phyloP scores from a whole-genome alignment of 2,113 vertebrate species.

The Pluvialis apricaria region DNA sequence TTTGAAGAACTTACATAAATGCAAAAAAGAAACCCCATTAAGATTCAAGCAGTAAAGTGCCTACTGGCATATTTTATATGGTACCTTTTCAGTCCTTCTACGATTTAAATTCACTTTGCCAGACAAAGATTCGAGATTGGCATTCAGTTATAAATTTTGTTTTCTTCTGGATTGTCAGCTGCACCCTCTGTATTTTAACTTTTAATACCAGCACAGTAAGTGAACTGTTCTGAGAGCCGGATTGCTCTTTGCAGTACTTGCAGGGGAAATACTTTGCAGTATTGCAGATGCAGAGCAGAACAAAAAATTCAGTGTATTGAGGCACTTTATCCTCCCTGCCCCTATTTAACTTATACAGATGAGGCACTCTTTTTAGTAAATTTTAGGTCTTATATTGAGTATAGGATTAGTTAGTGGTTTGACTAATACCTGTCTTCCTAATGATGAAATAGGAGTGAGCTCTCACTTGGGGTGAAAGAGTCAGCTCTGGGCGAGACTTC shows the following conservation, averaged over 20 bases:
- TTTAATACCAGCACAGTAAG: not conserved
- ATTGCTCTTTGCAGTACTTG: too few species aligned
- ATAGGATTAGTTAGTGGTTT: not conserved
- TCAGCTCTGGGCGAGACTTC: not conserved
- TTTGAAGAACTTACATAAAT: slow-evolving; percentile 64
- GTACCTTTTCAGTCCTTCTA: slow-evolving; percentile 3
- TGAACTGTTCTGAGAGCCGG: not conserved
- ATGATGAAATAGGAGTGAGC: not conserved
- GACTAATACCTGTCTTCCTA: not conserved
- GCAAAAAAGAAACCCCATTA: slow-evolving; percentile 46
- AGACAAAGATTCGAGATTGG: slow-evolving; percentile 20
- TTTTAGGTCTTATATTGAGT: not conserved
- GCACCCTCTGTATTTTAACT: slow-evolving; percentile 38
- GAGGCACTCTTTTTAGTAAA: not conserved
- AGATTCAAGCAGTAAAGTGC: slow-evolving; percentile 55
- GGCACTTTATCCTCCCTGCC: not conserved
- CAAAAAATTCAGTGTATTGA: not conserved
- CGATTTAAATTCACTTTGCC: slow-evolving; percentile 45
- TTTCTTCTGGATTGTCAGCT: slow-evolving; percentile 35
- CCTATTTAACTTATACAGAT: not conserved
- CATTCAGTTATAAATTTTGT: slow-evolving; percentile 34
- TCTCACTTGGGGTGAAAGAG: not conserved
- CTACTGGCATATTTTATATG: slow-evolving; percentile 35
- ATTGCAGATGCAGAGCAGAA: not conserved
- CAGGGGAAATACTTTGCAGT: not conserved